Evolutionary conservation across 2,888 invertebrate species (phyloP).

Genomic region (Apamea monoglypha): DNA sequence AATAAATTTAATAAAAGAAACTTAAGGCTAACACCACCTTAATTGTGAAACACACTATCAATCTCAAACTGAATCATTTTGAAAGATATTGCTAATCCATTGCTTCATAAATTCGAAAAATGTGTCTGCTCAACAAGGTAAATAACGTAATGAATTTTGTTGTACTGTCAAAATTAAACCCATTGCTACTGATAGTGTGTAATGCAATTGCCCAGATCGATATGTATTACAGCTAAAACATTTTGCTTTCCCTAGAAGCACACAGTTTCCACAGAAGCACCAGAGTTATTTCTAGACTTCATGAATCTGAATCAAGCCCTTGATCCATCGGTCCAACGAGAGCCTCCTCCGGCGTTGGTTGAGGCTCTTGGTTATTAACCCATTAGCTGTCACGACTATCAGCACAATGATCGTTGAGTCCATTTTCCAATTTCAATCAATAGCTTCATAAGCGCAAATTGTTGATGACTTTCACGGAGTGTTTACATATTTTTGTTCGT

Average conservation of each 20-base stretch:
- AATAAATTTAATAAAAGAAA: neutral
- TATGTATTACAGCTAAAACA: neutral
- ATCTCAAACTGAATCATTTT: neutral
- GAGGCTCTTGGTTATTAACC: too few relatives aligned
- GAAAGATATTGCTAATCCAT: neutral
- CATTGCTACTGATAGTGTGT: too few relatives aligned
- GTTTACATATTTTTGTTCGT: neutral
- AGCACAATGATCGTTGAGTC: neutral
- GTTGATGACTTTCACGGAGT: neutral
- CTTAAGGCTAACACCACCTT: neutral
- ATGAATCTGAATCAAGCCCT: too few relatives aligned
- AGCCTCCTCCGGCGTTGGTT: too few relatives aligned
- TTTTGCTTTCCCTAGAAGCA: neutral
- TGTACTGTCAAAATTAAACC: too few relatives aligned
- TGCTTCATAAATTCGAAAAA: neutral
- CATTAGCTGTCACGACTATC: too few relatives aligned
- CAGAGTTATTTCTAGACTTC: neutral
- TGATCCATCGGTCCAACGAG: too few relatives aligned
- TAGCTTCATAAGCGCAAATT: neutral
- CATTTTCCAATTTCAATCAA: neutral
- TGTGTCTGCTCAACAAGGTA: too few relatives aligned
- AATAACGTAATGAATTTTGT: too few relatives aligned
- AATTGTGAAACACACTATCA: neutral
- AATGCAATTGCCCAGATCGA: too few relatives aligned
- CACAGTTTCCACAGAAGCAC: too few relatives aligned